These are phyloP conservation scores for Pogonocherus hispidulus DNA, from an alignment of 2,888 invertebrate genomes.

Conservation along the genomic window DNA sequence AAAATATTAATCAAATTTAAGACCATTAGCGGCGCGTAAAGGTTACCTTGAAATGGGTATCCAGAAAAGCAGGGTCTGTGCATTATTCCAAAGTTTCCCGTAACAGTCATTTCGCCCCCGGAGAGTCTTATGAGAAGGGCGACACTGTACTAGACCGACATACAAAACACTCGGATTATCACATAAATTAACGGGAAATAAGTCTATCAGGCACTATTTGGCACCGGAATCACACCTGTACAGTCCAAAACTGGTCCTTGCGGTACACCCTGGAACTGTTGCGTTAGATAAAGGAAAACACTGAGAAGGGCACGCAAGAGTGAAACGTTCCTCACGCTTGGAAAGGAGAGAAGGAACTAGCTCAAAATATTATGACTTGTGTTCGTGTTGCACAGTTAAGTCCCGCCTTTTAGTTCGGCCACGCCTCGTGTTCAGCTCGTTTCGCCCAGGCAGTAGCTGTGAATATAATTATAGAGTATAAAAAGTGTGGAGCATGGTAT, in stretches of 20 bases:
- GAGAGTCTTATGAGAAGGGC: not conserved
- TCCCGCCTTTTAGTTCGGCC: conserved; percentile 39
- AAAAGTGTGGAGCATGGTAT: not conserved
- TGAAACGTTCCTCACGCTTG: not conserved
- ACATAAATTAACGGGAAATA: not conserved
- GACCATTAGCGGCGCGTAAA: no score
- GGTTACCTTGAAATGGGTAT: conserved; percentile 69
- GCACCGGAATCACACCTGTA: not conserved
- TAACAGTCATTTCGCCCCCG: conserved; percentile 65
- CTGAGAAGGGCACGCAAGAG: not conserved
- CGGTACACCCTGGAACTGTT: no score
- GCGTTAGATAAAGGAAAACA: no score
- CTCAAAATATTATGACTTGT: conserved; percentile 57
- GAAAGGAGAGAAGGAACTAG: conserved; percentile 48
- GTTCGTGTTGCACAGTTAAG: conserved; percentile 45
- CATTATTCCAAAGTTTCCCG: conserved; percentile 68
- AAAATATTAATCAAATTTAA: no score
- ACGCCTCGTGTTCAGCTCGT: conserved; percentile 46
- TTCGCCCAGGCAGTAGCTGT: conserved; percentile 24
- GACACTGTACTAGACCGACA: conserved; percentile 16
- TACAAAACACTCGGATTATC: conserved; percentile 3
- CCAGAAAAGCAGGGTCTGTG: conserved; percentile 68
- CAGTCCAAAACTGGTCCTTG: not conserved
- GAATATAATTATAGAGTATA: conserved; percentile 7
- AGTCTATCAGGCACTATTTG: not conserved